Evolutionary conservation across 2,888 invertebrate species (phyloP).

Genomic region (Lasius fuliginosus): DNA sequence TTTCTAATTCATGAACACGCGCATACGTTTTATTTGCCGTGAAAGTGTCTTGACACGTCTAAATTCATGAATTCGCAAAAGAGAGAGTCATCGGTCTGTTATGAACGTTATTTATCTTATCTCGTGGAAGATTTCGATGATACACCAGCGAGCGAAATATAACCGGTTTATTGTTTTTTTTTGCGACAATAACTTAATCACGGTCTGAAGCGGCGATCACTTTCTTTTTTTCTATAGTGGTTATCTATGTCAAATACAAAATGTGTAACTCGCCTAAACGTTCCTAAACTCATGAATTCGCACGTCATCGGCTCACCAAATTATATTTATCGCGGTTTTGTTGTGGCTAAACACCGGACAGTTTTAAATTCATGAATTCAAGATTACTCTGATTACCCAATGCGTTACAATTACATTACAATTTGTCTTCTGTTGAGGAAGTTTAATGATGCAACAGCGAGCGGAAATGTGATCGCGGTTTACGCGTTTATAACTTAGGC

Average conservation of each 20-base stretch:
- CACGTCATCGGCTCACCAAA: conserved; percentile 12
- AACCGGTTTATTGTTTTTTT: not conserved
- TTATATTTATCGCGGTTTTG: not conserved
- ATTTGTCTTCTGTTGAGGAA: not conserved
- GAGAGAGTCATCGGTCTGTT: not conserved
- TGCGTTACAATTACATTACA: not conserved
- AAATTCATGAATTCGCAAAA: conserved; percentile 24
- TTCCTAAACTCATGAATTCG: conserved; percentile 19
- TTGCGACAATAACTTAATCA: conserved; percentile 37
- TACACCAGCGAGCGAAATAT: not conserved
- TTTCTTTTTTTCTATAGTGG: not conserved
- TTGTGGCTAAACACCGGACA: not conserved
- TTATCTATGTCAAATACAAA: conserved; percentile 10
- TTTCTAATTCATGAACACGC: not conserved
- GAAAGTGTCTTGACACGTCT: not conserved
- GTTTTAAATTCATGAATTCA: conserved; percentile 21
- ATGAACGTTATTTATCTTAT: conserved; percentile 27
- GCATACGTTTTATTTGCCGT: not conserved
- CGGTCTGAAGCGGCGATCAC: not conserved
- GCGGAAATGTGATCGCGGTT: conserved; percentile 43
- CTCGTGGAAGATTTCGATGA: conserved; percentile 10
- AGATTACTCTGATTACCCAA: not conserved
- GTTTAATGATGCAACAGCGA: conserved; percentile 50
- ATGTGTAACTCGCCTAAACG: conserved; percentile 24
- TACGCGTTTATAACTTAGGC: conserved; percentile 55